Conservation (phyloP, 1,140 invertebrate species). For the Achatina immaculata region DNA sequence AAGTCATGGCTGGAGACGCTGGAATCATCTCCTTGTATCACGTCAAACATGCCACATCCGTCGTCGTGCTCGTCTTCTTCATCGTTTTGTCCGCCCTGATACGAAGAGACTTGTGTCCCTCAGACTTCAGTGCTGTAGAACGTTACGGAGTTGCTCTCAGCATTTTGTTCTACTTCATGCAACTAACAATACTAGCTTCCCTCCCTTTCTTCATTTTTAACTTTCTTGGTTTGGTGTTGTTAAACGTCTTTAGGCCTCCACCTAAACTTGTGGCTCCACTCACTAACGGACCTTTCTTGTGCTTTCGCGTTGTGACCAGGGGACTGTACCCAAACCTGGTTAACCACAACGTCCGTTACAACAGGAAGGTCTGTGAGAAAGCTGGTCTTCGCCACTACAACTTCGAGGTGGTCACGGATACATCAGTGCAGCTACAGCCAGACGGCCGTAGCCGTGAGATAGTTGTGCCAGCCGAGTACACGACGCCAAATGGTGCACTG, state of each 20-base stretch:
- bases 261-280: constrained; percentile 90
- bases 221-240: constrained; percentile 78
- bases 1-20: too few species aligned
- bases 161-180: constrained; percentile 51
- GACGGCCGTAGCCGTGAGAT: constrained; percentile 83
- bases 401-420: constrained; percentile 97
- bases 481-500: constrained; percentile 89
- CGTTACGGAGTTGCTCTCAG: constrained; percentile 47
- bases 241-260: constrained; percentile 95
- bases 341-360: constrained; percentile 85
- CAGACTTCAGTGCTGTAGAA: neutral
- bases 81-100: neutral
- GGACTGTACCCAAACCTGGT: constrained; percentile 95
- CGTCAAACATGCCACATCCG: neutral
- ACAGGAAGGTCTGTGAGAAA: constrained; percentile 89
- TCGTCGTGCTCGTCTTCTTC: neutral
- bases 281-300: constrained; percentile 92
- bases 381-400: constrained; percentile 95
- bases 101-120: neutral
- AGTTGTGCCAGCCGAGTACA: constrained; percentile 87
- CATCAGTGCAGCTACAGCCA: constrained; percentile 81
- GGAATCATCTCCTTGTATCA: too few species aligned
- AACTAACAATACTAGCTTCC: constrained; percentile 52
- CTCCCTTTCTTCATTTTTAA: constrained; percentile 54
- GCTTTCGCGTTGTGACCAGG: constrained; percentile 93